Conservation (phyloP, 2,888 invertebrate species). For the Phengaris arion region DNA sequence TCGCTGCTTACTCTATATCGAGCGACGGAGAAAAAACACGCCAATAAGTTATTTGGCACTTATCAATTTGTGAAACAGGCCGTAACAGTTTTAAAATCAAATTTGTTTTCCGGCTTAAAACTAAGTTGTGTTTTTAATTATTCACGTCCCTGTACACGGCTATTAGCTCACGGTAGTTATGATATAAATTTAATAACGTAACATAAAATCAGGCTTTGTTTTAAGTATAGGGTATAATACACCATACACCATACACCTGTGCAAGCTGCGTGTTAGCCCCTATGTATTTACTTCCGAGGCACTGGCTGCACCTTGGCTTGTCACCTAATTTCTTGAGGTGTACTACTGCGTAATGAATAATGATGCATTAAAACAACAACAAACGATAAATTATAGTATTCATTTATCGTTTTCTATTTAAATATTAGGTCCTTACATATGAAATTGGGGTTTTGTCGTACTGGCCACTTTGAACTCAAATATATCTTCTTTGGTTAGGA, state of each 20-base stretch:
- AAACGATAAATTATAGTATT: too few relatives aligned
- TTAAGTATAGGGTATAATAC: neutral
- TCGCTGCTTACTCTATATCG: too few relatives aligned
- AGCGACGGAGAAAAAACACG: too few relatives aligned
- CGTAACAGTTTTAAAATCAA: too few relatives aligned
- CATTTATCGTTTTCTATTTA: too few relatives aligned
- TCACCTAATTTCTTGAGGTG: conserved; percentile 12
- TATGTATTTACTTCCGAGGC: conserved; percentile 24
- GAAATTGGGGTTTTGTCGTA: too few relatives aligned
- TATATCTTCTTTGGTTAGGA: too few relatives aligned
- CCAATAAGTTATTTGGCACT: too few relatives aligned
- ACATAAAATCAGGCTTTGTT: conserved; percentile 20
- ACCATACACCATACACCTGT: neutral
- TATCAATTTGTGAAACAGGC: too few relatives aligned
- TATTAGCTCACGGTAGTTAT: conserved; percentile 4
- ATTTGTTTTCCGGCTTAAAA: neutral
- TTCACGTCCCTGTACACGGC: neutral
- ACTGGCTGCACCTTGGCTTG: conserved; percentile 23
- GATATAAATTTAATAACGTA: conserved; percentile 13
- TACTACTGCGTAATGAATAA: neutral
- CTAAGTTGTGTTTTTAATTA: neutral
- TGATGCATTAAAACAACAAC: too few relatives aligned
- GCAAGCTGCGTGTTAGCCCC: conserved; percentile 5
- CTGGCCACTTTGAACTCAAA: too few relatives aligned
- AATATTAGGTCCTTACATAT: too few relatives aligned